Evolutionary conservation across 92 coral and sea anemone genomes (phyloP), one percentile per base, ranked within the genome.

Genomic region (Diadumene lineata): DNA sequence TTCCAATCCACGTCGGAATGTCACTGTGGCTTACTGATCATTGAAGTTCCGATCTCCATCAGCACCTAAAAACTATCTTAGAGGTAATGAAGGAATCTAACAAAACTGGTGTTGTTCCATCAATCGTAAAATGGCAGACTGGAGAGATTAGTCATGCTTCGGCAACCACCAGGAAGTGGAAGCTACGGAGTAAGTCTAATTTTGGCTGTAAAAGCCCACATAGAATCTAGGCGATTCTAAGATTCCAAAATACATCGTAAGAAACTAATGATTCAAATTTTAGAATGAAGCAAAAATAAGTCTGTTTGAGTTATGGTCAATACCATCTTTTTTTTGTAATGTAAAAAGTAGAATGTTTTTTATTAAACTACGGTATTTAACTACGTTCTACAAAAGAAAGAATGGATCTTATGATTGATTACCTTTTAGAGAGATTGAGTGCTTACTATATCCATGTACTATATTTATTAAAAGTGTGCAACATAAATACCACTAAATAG

Each of bases 131-230:
- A 25, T 11, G 30, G 31, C 6, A 6, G 29, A 30, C 29, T 11
- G 11, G 10, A 21, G 7, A 31, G 68, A 11, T 62, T 62, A 23
- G 68, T 31, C 9, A 62, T 62, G 68, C 68, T 34, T 27, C 30
- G 31, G n/a, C 68, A 62, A n/a, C 30, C 33, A 7, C 33, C n/a
- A 11, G 68, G 68, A 13, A 25, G 68, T 62, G 68, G 68, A 62
- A 62, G 68, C 31, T 62, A 34, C 38, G 68, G 68, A 11, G 38
- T 62, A 4, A 34, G 68, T 2, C 32, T 62, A 16, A 27, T 62
- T 25, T 62, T 62, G 33, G 68, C 68, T 30, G 68, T 34, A 7
- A 13, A 62, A 25, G 7, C 28, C 8, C 29, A 23, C 68, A 62
- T 11, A 8, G 30, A 62, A 27, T 26, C 7, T 11, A 34, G 8